Evolutionary conservation across 2,888 invertebrate species (phyloP).

Genomic region (Xestoiulus laeticollis): DNA sequence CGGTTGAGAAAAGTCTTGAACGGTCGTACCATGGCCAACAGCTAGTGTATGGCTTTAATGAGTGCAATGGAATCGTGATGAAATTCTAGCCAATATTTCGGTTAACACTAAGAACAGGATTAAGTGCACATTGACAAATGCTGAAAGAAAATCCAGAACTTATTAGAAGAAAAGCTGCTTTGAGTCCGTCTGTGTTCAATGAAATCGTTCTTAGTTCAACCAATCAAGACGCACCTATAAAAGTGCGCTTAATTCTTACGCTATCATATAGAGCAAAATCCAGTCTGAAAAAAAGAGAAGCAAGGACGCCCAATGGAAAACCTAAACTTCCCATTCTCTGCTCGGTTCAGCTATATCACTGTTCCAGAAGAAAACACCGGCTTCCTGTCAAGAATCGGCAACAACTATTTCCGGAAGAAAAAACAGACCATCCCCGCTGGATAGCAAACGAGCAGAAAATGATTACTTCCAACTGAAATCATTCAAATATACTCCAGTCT

Average conservation of each 20-base stretch:
- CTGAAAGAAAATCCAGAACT: conserved; percentile 46
- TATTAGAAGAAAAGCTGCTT: conserved; percentile 47
- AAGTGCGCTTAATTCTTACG: not conserved
- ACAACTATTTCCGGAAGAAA: conserved; percentile 29
- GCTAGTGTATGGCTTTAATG: not conserved
- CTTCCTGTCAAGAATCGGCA: conserved; percentile 34
- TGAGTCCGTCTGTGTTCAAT: not conserved
- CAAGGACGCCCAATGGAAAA: not conserved
- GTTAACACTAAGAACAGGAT: conserved; percentile 43
- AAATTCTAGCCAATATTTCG: conserved; percentile 1
- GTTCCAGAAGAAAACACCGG: conserved; percentile 18
- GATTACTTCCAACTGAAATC: conserved; percentile 43
- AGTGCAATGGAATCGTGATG: not conserved
- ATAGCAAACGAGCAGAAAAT: conserved; percentile 40
- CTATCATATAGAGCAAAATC: not conserved
- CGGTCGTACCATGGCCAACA: not conserved
- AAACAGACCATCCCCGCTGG: conserved; percentile 3
- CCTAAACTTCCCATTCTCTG: not conserved
- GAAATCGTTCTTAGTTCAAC: not conserved
- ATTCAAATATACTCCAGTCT: not conserved
- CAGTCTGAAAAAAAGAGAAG: not conserved
- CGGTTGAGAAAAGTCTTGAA: not conserved
- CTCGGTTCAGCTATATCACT: not conserved
- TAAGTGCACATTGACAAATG: conserved; percentile 45
- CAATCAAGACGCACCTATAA: conserved; percentile 33